phyloP scores from a whole-genome alignment of 2,113 vertebrate species.

The Chitala chitala region DNA sequence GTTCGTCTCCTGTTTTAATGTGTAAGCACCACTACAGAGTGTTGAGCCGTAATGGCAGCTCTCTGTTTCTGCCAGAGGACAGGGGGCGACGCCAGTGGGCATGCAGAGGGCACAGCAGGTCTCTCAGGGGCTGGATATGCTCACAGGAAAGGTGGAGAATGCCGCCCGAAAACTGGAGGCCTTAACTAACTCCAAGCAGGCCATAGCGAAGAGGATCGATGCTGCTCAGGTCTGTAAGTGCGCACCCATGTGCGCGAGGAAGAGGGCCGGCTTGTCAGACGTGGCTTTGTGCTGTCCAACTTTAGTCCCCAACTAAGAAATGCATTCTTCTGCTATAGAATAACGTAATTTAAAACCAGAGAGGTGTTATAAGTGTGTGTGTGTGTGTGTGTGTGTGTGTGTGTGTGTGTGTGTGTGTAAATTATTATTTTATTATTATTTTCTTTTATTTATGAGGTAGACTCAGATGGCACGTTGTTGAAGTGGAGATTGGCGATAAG shows the following conservation, averaged over 20 bases:
- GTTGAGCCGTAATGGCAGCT: not conserved
- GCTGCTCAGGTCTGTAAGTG: constrained; percentile 78
- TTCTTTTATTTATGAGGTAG: not conserved
- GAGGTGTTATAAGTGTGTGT: too few species aligned
- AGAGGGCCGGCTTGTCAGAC: too few species aligned
- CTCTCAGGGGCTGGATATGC: constrained; percentile 84
- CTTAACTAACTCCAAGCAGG: constrained; percentile 92
- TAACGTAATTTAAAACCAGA: too few species aligned
- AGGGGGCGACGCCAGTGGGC: constrained; percentile 77
- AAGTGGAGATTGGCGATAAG: not conserved
- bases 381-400: not conserved
- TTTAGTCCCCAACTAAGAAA: too few species aligned
- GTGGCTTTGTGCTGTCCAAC: too few species aligned
- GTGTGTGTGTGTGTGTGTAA: not conserved
- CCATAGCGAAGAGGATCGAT: constrained; percentile 89
- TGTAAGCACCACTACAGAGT: too few species aligned
- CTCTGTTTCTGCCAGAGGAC: constrained; percentile 64
- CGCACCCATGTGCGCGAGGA: not conserved
- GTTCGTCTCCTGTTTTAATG: too few species aligned
- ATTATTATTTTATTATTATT: not conserved
- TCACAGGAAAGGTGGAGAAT: constrained; percentile 88
- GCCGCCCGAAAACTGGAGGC: constrained; percentile 88
- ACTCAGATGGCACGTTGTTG: not conserved
- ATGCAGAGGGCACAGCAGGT: constrained; percentile 93
- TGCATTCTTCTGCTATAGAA: too few species aligned